A percentile compares a stretch with the other conserved stretches of the same genome.
Evolutionary conservation across 2,888 invertebrate genomes (phyloP).

Genomic region (Pandemis cinnamomeana): DNA sequence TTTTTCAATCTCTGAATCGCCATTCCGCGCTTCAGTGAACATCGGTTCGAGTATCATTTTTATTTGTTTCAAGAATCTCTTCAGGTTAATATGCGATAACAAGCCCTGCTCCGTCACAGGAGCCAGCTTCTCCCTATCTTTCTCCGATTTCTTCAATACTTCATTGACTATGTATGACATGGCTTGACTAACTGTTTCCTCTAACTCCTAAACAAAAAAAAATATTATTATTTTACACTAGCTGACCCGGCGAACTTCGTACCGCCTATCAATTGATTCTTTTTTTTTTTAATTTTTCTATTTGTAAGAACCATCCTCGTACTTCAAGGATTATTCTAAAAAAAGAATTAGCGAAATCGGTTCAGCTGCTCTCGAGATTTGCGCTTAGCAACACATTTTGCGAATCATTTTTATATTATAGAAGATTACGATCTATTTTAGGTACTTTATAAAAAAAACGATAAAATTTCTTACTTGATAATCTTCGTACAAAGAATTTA

Average conservation of each 20-base stretch:
- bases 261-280: no score
- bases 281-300: no score
- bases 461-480: slow-evolving; percentile 62
- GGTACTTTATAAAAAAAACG: background rate
- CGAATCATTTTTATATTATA: no score
- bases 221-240: background rate
- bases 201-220: slow-evolving; percentile 87
- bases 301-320: no score
- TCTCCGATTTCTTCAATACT: slow-evolving; percentile 86
- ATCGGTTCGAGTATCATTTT: slow-evolving; percentile 69
- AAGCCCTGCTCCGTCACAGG: slow-evolving; percentile 79
- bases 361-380: no score
- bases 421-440: no score
- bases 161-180: slow-evolving; percentile 87
- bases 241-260: no score
- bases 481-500: slow-evolving; percentile 68
- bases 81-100: slow-evolving; percentile 73
- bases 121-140: slow-evolving; percentile 85
- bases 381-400: no score
- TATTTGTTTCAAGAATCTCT: slow-evolving; percentile 74
- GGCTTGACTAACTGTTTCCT: slow-evolving; percentile 89
- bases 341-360: no score
- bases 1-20: slow-evolving; percentile 45
- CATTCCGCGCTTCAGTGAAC: slow-evolving; percentile 57
- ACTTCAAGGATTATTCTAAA: no score